Evolutionary conservation across 2,113 vertebrate genomes (phyloP).

Genomic region (Pelusios castaneus): DNA sequence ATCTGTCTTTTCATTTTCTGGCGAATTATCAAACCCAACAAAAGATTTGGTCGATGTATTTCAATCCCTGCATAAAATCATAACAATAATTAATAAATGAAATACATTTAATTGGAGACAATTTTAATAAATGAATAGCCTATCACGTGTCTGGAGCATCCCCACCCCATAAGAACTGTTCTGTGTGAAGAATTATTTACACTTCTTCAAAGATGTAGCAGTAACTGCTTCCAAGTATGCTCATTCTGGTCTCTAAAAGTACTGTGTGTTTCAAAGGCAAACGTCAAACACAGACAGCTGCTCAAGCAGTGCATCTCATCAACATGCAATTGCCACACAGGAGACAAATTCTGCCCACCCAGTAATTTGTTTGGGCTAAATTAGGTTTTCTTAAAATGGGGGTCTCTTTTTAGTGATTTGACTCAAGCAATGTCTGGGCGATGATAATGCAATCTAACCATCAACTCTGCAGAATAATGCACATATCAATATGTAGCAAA

Average conservation of each 20-base stretch:
- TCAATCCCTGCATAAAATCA: conserved; percentile 88
- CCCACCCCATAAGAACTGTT: not conserved
- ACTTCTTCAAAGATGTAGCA: not conserved
- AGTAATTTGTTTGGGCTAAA: not conserved
- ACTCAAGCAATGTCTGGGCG: not conserved
- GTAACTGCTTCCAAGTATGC: not conserved
- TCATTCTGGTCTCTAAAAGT: not conserved
- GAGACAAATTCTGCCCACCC: not conserved
- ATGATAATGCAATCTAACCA: not conserved
- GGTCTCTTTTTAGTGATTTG: not conserved
- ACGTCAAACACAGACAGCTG: not conserved
- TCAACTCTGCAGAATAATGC: too few species aligned
- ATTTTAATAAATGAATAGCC: conserved; percentile 5
- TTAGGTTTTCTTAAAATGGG: not conserved
- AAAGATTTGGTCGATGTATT: conserved; percentile 90
- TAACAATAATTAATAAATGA: conserved; percentile 49
- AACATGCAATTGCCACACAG: not conserved
- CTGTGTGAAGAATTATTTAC: not conserved
- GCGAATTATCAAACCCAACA: conserved; percentile 94
- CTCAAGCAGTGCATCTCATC: not conserved
- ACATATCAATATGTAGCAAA: not conserved
- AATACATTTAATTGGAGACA: not conserved
- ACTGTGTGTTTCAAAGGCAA: not conserved
- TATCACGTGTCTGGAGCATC: not conserved
- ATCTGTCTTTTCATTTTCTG: conserved; percentile 92